phyloP scores from a whole-genome alignment of 1,140 invertebrate genomes.

The Himalopsyche phryganea region DNA sequence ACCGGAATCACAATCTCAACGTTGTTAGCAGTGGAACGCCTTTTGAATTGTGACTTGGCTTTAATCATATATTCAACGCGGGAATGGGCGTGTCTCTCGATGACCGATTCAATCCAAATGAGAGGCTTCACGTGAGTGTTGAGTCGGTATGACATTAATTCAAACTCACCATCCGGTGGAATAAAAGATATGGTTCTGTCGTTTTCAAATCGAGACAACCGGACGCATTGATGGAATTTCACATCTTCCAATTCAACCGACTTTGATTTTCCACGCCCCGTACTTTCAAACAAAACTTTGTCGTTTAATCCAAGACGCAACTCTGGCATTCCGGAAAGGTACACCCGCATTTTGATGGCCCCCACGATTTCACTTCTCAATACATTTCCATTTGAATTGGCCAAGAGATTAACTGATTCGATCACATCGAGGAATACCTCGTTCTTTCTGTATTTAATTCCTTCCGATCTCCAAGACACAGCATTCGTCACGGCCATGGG shows the following conservation, averaged over 20 bases:
- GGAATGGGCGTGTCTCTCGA: conserved; percentile 97
- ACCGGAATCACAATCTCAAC: conserved; percentile 99
- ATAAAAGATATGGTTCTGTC: conserved; percentile 98
- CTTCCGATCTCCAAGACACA: conserved; percentile 98
- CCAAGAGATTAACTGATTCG: conserved; percentile 96
- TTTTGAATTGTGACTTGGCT: conserved; percentile 98
- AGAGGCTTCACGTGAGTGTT: conserved; percentile 98
- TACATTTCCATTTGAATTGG: conserved; percentile 97
- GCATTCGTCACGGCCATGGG: conserved; percentile 99
- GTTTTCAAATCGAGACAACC: conserved; percentile 96
- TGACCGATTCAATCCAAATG: conserved; percentile 99
- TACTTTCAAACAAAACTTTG: conserved; percentile 98
- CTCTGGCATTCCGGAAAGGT: conserved; percentile 99
- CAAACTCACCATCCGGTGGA: conserved; percentile 99
- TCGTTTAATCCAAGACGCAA: conserved; percentile 97
- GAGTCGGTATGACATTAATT: conserved; percentile 98
- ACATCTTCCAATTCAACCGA: conserved; percentile 99
- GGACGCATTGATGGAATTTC: conserved; percentile 99
- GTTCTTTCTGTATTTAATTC: conserved; percentile 99
- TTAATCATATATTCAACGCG: conserved; percentile 99
- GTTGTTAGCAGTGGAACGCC: conserved; percentile 97
- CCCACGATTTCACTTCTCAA: conserved; percentile 98
- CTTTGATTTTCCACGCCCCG: conserved; percentile 96
- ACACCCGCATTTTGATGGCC: conserved; percentile 98
- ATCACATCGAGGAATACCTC: conserved; percentile 99